Conservation (phyloP, 2,113 vertebrate genomes). For the Ahaetulla prasina region DNA sequence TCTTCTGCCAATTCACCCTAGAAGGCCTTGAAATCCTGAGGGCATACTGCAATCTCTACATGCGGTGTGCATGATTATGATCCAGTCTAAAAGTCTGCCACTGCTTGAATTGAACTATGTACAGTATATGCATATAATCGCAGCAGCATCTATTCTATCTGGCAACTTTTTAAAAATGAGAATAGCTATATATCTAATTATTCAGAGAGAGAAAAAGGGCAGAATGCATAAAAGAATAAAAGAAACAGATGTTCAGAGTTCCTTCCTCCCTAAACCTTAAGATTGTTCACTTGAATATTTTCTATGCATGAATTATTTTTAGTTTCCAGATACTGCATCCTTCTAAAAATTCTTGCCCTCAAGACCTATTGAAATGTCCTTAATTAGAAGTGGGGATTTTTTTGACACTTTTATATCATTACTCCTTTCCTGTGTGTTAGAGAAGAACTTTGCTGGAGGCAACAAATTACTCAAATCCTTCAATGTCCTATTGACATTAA, state of each 20-base stretch:
- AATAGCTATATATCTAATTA: slow-evolving; percentile 4
- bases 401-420: slow-evolving; percentile 16
- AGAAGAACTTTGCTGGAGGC: slow-evolving; percentile 32
- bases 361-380: slow-evolving; percentile 15
- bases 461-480: slow-evolving; percentile 34
- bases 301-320: slow-evolving; percentile 10
- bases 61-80: not conserved
- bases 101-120: not conserved
- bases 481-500: slow-evolving; percentile 32
- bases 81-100: not conserved
- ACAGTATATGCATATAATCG: not conserved
- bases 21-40: not conserved
- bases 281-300: slow-evolving; percentile 10
- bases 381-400: slow-evolving; percentile 20
- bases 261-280: slow-evolving; percentile 6
- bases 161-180: slow-evolving; percentile 5
- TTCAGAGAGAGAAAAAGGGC: not conserved
- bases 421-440: slow-evolving; percentile 18
- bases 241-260: slow-evolving; percentile 15
- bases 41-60: not conserved
- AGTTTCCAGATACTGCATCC: slow-evolving; percentile 11
- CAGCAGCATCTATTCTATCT: slow-evolving; percentile 3
- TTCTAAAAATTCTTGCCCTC: slow-evolving; percentile 6
- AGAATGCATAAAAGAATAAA: slow-evolving; percentile 1
- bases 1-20: not conserved